Base-by-base conservation (phyloP, 1,140 invertebrate species). In the Temnothorax longispinosus region DNA sequence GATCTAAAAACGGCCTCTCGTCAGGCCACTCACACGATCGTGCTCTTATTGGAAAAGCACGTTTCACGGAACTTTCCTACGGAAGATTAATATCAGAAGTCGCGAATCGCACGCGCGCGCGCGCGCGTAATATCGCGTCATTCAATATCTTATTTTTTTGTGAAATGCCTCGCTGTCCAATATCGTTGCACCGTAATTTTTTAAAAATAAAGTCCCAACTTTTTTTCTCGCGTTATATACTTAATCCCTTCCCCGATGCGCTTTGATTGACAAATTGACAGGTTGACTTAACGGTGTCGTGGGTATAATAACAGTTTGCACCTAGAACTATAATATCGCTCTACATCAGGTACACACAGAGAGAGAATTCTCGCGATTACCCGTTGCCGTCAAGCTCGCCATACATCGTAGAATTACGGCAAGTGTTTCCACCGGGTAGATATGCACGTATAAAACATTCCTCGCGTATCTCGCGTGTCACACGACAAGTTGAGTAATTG, bases 401-500 rank as follows among this genome's bases (percentile, higher is more conserved):
- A 60, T 58, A 82, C 41, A 74, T 72, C 67, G 67, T 44, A 15
- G 41, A 74, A 60, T 74, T 82, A 82, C n/a, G 38, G 65, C 41
- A 13, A 72, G 58, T 47, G 27, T 60, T 35, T 60, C 41, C 10
- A 3, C 27, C 38, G 27, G 7, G 54, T 58, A 82, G 72, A 82
- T 50, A 82, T 50, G 67, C 80, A 44, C 64, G 27, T 27, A 72
- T 60, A 71, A 80, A 71, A 71, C 35, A 81, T 47, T 7, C 62
- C 21, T 32, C 35, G 62, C 18, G 44, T 65, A 69, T 69, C 77
- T 80, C 77, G 77, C 62, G 77, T 69, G 77, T 80, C 77, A 54
- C 62, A 15, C 78, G 78, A 71, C 78, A 81, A 56, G 50, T 71
- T 71, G 78, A 81, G 78, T 81, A 81, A 81, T 81, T 81, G 78